Conservation (phyloP, 2,113 vertebrate genomes). For the Podiceps cristatus region DNA sequence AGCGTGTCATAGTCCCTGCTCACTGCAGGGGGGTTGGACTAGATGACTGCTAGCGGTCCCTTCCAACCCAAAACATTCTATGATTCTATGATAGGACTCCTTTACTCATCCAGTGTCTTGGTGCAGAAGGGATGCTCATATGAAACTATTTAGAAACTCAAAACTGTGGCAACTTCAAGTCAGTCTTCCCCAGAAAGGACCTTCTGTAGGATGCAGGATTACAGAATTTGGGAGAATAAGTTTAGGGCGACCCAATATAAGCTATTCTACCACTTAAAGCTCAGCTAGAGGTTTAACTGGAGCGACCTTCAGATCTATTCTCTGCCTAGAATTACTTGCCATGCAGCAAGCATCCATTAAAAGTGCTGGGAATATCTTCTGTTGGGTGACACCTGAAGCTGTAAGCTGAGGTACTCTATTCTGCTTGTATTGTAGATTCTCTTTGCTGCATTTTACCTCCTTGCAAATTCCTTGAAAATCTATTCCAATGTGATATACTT, state of each 20-base stretch:
- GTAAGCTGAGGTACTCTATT: not conserved
- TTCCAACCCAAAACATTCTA: too few relatives aligned
- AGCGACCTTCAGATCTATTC: not conserved
- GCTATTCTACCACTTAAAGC: not conserved
- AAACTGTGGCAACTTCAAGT: not conserved
- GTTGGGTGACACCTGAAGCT: not conserved
- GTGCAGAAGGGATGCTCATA: not conserved
- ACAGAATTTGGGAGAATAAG: not conserved
- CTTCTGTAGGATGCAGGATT: not conserved
- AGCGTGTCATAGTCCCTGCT: too few relatives aligned
- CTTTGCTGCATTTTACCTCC: conserved; percentile 5
- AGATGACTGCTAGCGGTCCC: too few relatives aligned
- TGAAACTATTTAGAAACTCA: not conserved
- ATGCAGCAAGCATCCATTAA: not conserved
- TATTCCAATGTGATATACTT: not conserved
- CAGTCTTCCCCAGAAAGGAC: not conserved
- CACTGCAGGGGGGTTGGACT: too few relatives aligned
- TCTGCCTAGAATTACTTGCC: not conserved
- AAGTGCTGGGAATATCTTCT: not conserved
- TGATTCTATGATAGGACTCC: too few relatives aligned
- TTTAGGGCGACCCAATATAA: not conserved
- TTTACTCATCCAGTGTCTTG: not conserved
- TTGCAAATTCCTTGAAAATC: conserved; percentile 3
- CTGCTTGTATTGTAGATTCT: not conserved
- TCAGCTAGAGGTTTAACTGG: not conserved